phyloP scores from a whole-genome alignment of 2,113 vertebrate species.

The Sinocyclocheilus maitianheensis region DNA sequence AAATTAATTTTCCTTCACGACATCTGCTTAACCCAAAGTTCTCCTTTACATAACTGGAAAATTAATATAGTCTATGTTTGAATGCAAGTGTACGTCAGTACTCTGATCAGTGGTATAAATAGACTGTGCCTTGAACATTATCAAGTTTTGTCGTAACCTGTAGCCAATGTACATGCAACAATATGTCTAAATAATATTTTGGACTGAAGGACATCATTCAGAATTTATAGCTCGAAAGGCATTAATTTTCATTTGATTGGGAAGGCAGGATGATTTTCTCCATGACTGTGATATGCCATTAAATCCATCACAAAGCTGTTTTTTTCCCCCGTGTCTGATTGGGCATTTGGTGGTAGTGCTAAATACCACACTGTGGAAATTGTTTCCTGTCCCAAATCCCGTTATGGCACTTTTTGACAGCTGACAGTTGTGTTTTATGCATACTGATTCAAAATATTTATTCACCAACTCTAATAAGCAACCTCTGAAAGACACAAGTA shows the following conservation, averaged over 20 bases:
- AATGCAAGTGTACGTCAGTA: background rate
- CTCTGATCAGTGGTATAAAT: background rate
- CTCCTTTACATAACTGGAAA: background rate
- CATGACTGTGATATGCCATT: slow-evolving; percentile 38
- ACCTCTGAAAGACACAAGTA: background rate
- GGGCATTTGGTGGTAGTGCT: slow-evolving; percentile 40
- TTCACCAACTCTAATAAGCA: background rate
- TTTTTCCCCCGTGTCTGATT: slow-evolving; percentile 33
- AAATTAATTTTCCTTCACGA: background rate
- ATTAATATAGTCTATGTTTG: background rate
- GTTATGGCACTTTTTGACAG: background rate
- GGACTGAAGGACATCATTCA: slow-evolving; percentile 14
- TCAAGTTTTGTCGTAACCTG: background rate
- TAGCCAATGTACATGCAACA: background rate
- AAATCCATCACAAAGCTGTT: slow-evolving; percentile 40
- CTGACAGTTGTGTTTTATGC: background rate
- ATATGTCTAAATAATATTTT: background rate
- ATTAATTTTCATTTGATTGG: slow-evolving; percentile 41
- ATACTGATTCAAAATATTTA: background rate
- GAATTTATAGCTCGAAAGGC: slow-evolving; percentile 41
- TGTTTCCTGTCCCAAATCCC: slow-evolving; percentile 6
- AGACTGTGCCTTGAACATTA: background rate
- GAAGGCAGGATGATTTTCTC: slow-evolving; percentile 47
- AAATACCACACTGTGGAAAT: slow-evolving; percentile 2
- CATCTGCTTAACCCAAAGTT: background rate